Percentiles rank a stretch among this genome's conserved stretches.
Conservation (phyloP, 1,140 invertebrate species). For the Diabrotica virgifera region DNA sequence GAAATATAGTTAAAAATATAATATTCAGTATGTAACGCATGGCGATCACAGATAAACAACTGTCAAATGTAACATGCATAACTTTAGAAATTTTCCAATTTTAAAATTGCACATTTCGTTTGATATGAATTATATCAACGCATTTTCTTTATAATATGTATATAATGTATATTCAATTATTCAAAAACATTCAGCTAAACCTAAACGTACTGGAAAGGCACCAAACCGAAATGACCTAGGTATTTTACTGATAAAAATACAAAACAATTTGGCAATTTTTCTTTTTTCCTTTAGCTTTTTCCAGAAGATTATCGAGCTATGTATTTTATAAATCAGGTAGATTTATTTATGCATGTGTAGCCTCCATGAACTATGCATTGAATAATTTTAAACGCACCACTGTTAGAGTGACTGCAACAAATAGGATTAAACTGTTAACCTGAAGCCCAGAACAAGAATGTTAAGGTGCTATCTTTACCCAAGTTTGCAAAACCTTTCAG, state of each 20-base stretch:
- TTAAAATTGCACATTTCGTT: slow-evolving; percentile 47
- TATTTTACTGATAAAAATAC: not conserved
- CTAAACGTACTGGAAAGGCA: slow-evolving; percentile 44
- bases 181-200: slow-evolving; percentile 49
- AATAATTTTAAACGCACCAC: too few relatives aligned
- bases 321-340: not conserved
- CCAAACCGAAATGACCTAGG: slow-evolving; percentile 11
- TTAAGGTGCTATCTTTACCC: too few relatives aligned
- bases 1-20: slow-evolving; percentile 23
- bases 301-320: not conserved
- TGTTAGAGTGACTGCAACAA: too few relatives aligned
- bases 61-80: slow-evolving; percentile 47
- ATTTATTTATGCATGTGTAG: too few relatives aligned
- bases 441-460: too few relatives aligned
- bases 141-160: slow-evolving; percentile 43
- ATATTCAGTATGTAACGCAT: slow-evolving; percentile 37
- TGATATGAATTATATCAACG: slow-evolving; percentile 49
- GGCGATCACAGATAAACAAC: slow-evolving; percentile 48
- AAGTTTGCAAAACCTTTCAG: too few relatives aligned
- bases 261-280: not conserved
- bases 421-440: too few relatives aligned
- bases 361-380: too few relatives aligned
- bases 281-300: not conserved
- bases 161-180: slow-evolving; percentile 49
- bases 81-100: slow-evolving; percentile 40